Base-by-base conservation (phyloP, 1,140 invertebrate species). In the Ooceraea biroi region DNA sequence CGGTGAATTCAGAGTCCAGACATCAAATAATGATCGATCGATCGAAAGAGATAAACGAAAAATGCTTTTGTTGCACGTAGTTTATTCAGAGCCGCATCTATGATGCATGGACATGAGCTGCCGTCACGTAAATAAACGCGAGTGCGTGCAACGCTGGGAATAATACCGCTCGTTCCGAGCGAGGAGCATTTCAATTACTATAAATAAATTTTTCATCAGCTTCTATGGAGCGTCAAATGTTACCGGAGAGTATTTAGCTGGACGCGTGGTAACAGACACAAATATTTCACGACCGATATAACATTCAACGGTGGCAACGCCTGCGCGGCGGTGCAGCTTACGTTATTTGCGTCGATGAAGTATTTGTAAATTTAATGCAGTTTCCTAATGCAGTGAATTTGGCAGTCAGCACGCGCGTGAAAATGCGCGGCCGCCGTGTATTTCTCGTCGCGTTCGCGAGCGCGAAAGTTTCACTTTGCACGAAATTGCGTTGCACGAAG, bases 121-220 rank as follows among this genome's bases (percentile, higher is more conserved):
- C 22, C 41, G 36, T 17, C 12, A 0, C 41, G 63, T 36, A 36
- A 44, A 68, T 44, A 78, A 78, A 78, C 14, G 27, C 36, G 50
- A 69, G 44, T 68, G 68, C 55, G 46, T 2, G 19, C 36, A 69
- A 78, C 7, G 25, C 50, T 14, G 30, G 7, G 48, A 57, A 19
- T 78, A 78, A 69, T 69, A 14, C 22, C 22, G 17, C 22, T 14
- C 41, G 4, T 36, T 19, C 48, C 17, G 27, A 25, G 41, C 27
- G 19, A 22, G 63, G 19, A 80, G 57, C 65, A 30, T 71, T 80
- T 80, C 76, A 71, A 80, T 80, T 80, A 80, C 69, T 80, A 80
- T 80, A 80, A 80, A 80, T 71, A 80, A 65, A 71, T 71, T 80
- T 80, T 80, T 80, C 57, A 80, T 69, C 12, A 22, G 3, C 11